Evolutionary conservation across 2,113 vertebrate species (phyloP).

Genomic region (Dolichotis patagonum): DNA sequence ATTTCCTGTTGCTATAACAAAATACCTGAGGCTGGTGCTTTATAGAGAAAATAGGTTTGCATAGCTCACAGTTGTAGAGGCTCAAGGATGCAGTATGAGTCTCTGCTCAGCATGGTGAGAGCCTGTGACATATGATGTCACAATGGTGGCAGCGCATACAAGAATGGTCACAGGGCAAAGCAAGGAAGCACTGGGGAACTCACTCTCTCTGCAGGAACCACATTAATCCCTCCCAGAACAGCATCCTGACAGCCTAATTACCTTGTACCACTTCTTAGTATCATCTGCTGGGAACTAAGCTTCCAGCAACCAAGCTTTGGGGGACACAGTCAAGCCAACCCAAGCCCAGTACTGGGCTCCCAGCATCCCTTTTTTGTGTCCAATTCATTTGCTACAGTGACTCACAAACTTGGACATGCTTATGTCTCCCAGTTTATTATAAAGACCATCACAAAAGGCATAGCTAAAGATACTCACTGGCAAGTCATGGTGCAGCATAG

Average conservation of each 20-base stretch:
- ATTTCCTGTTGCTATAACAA: background rate
- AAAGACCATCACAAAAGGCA: background rate
- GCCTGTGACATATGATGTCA: background rate
- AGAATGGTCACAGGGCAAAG: background rate
- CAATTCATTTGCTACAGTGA: background rate
- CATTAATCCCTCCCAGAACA: background rate
- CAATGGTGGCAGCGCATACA: background rate
- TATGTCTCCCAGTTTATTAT: background rate
- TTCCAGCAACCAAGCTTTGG: background rate
- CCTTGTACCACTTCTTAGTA: background rate
- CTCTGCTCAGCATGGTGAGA: background rate
- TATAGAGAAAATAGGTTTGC: background rate
- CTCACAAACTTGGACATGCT: background rate
- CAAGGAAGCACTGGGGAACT: background rate
- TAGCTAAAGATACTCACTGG: background rate
- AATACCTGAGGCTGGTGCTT: background rate
- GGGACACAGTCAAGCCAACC: background rate
- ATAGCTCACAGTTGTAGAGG: background rate
- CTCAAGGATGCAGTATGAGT: background rate
- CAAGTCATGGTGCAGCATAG: background rate
- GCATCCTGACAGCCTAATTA: background rate
- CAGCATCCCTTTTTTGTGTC: background rate
- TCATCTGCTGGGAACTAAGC: background rate
- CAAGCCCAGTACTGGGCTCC: background rate
- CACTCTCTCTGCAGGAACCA: background rate